Conservation (phyloP, 2,888 invertebrate genomes). For the Dolomedes plantarius region DNA sequence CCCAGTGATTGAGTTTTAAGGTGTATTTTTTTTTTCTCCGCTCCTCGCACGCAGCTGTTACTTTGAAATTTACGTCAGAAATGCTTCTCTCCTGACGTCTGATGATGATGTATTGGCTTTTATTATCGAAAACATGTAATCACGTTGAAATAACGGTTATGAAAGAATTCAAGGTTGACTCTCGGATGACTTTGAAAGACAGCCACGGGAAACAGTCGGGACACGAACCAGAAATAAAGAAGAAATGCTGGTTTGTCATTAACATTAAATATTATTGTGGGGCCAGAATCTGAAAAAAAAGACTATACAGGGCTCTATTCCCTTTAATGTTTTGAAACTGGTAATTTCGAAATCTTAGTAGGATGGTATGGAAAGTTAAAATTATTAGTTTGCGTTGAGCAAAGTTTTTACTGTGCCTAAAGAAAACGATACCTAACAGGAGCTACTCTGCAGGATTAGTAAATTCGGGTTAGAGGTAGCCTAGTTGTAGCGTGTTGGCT, state of each 20-base stretch:
- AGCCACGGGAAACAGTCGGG: conserved; percentile 9
- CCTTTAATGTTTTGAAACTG: too few relatives aligned
- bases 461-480: too few relatives aligned
- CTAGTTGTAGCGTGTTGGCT: too few relatives aligned
- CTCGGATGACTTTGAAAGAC: neutral
- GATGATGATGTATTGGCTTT: conserved; percentile 18
- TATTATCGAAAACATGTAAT: conserved; percentile 14
- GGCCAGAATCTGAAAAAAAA: too few relatives aligned
- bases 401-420: too few relatives aligned
- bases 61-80: conserved; percentile 1
- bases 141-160: conserved; percentile 1
- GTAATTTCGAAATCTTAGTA: too few relatives aligned
- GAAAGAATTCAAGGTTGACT: conserved; percentile 6
- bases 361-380: too few relatives aligned
- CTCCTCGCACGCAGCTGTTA: conserved; percentile 6
- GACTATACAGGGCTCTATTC: too few relatives aligned
- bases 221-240: neutral
- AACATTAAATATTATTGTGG: too few relatives aligned
- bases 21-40: neutral
- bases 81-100: neutral
- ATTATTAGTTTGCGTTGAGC: too few relatives aligned
- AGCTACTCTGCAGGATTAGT: too few relatives aligned
- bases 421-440: too few relatives aligned
- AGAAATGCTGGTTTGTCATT: neutral
- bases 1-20: neutral